A percentile compares a stretch with the other conserved stretches of the same genome.
phyloP scores from a whole-genome alignment of 2,888 invertebrate genomes.

The Protodeltote pygarga region DNA sequence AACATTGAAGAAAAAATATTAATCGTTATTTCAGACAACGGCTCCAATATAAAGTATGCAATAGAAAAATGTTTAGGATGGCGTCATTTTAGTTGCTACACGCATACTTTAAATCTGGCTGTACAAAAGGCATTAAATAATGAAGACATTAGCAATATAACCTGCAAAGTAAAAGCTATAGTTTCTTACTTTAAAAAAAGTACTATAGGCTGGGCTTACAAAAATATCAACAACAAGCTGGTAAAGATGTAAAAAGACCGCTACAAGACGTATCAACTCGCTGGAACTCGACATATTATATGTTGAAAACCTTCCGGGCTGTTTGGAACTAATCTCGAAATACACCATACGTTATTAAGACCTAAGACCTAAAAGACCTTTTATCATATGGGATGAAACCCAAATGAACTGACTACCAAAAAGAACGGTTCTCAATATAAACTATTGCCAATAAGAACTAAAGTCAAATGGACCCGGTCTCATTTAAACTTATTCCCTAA shows the following conservation, averaged over 20 bases:
- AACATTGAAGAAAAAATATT: conserved; percentile 8
- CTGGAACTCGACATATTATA: conserved; percentile 28
- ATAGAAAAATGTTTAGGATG: conserved; percentile 17
- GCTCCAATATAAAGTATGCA: conserved; percentile 16
- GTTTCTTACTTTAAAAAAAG: conserved; percentile 14
- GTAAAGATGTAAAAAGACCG: conserved; percentile 13
- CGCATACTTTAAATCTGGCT: conserved; percentile 23
- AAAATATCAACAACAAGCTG: conserved; percentile 8
- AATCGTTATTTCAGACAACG: conserved; percentile 14
- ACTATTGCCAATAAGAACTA: too few species aligned
- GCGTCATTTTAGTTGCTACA: conserved; percentile 30
- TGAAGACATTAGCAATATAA: neutral
- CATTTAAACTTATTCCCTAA: too few species aligned
- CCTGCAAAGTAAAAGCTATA: conserved; percentile 30
- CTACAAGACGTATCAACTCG: conserved; percentile 17
- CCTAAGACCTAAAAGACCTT: too few species aligned
- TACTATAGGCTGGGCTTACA: conserved; percentile 12
- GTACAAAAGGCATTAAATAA: conserved; percentile 5
- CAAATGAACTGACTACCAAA: too few species aligned
- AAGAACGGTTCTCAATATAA: too few species aligned
- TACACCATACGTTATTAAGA: too few species aligned
- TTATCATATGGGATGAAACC: too few species aligned
- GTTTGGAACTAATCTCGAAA: too few species aligned
- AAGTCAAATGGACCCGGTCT: too few species aligned
- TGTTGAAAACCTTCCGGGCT: conserved; percentile 24